Percentiles rank a stretch among this genome's conserved stretches.
Evolutionary conservation across 2,888 invertebrate species (phyloP).

Genomic region (Hirtodrosophila histrioides): DNA sequence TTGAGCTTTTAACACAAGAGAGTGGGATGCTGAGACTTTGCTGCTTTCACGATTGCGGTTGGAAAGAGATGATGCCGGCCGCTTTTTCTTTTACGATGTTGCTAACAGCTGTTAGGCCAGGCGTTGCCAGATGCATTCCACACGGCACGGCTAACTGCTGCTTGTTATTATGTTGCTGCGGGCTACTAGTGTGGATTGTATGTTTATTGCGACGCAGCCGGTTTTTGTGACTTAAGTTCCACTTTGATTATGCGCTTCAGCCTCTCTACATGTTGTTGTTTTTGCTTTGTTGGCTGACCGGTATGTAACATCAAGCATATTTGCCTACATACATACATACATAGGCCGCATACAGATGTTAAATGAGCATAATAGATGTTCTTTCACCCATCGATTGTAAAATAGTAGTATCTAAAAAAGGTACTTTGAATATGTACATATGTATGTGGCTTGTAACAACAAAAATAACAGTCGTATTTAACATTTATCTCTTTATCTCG

Average conservation of each 20-base stretch:
- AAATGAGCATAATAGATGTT: too few relatives aligned
- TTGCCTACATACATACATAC: neutral
- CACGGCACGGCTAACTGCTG: conserved; percentile 60
- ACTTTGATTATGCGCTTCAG: conserved; percentile 34
- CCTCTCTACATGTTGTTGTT: conserved; percentile 4
- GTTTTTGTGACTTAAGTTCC: conserved; percentile 48
- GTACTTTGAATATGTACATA: too few relatives aligned
- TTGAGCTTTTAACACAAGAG: conserved; percentile 38
- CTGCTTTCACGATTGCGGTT: conserved; percentile 24
- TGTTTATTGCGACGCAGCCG: conserved; percentile 52
- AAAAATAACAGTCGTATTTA: too few relatives aligned
- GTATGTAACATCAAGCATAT: conserved; percentile 9
- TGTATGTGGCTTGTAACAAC: too few relatives aligned
- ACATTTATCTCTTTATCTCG: too few relatives aligned
- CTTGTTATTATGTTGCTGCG: conserved; percentile 21
- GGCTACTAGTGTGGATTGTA: conserved; percentile 44
- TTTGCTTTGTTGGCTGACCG: conserved; percentile 41
- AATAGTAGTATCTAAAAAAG: too few relatives aligned
- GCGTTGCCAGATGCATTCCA: too few relatives aligned
- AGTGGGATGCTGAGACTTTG: conserved; percentile 35
- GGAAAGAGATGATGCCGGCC: conserved; percentile 47
- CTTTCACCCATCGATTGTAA: too few relatives aligned
- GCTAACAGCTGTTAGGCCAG: conserved; percentile 40
- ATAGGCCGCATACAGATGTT: neutral
- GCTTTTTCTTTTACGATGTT: conserved; percentile 11